A percentile compares a stretch with the other conserved stretches of the same genome.
Conservation (phyloP, 2,797 vertebrate species). For the Gallinago solitaria region DNA sequence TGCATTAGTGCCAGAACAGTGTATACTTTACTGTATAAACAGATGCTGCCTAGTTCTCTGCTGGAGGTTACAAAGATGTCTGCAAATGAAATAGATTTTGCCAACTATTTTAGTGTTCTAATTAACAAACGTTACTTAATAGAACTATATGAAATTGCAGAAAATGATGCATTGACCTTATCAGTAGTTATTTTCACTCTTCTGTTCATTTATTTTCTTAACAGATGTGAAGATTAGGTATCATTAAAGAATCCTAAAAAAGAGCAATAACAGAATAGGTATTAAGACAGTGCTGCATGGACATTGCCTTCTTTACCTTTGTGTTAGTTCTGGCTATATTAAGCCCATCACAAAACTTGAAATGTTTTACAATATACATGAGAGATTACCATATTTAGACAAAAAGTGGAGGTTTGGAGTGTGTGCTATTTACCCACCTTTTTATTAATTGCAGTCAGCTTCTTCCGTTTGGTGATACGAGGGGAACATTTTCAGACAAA, state of each 20-base stretch:
- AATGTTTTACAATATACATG: not conserved
- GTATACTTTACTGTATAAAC: not conserved
- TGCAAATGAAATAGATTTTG: not conserved
- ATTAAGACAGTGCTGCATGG: not conserved
- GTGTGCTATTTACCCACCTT: not conserved
- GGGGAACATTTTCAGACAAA: not conserved
- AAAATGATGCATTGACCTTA: not conserved
- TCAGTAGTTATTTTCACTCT: not conserved
- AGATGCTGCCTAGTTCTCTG: not conserved
- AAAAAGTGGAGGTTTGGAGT: not conserved
- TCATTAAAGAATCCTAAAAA: not conserved
- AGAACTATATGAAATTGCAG: not conserved
- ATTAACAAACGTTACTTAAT: not conserved
- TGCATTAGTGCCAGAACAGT: not conserved
- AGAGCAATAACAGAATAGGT: not conserved
- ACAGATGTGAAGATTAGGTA: not conserved
- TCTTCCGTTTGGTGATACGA: not conserved
- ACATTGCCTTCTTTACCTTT: not conserved
- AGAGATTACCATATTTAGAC: not conserved
- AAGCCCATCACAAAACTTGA: not conserved
- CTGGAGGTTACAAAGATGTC: not conserved
- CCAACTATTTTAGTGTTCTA: not conserved
- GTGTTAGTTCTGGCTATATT: not conserved
- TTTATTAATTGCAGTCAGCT: not conserved
- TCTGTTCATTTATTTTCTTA: not conserved